These are phyloP conservation scores for Chaetorhynchus papuensis DNA, from an alignment of 2,113 vertebrate genomes.

Conservation along the genomic window DNA sequence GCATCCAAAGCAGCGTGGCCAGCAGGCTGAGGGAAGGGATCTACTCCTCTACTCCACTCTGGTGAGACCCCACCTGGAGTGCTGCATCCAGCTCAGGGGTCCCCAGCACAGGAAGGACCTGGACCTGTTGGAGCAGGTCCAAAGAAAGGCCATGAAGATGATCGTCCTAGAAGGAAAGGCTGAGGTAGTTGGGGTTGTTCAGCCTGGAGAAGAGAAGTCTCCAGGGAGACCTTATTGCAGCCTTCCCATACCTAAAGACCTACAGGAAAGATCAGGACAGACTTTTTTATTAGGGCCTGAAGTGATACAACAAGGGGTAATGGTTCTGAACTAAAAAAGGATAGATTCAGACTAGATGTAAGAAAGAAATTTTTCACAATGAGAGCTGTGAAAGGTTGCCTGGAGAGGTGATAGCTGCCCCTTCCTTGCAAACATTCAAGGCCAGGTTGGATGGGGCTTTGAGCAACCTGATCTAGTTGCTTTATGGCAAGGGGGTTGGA, in stretches of 20 bases:
- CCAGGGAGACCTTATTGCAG: accelerated
- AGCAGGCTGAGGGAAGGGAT: not conserved
- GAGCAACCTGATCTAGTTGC: not conserved
- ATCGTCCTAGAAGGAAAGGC: not conserved
- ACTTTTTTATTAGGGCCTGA: not conserved
- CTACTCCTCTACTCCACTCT: not conserved
- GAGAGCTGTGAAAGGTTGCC: not conserved
- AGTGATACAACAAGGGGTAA: not conserved
- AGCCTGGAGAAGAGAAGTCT: not conserved
- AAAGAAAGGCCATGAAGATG: not conserved
- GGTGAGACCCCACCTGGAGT: not conserved
- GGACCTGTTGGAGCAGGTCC: not conserved
- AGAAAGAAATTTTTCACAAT: not conserved
- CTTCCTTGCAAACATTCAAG: not conserved
- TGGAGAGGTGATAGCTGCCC: not conserved
- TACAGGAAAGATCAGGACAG: not conserved
- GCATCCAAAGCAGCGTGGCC: accelerated
- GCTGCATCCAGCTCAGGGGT: not conserved
- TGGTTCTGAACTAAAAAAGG: not conserved
- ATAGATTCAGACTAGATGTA: not conserved
- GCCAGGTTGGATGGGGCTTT: not conserved
- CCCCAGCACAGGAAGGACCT: not conserved
- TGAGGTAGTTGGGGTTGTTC: not conserved
- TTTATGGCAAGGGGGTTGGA: not conserved
- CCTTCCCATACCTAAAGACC: not conserved